Evolutionary conservation across 2,797 vertebrate genomes (phyloP).

Genomic region (Pogonophryne albipinna): DNA sequence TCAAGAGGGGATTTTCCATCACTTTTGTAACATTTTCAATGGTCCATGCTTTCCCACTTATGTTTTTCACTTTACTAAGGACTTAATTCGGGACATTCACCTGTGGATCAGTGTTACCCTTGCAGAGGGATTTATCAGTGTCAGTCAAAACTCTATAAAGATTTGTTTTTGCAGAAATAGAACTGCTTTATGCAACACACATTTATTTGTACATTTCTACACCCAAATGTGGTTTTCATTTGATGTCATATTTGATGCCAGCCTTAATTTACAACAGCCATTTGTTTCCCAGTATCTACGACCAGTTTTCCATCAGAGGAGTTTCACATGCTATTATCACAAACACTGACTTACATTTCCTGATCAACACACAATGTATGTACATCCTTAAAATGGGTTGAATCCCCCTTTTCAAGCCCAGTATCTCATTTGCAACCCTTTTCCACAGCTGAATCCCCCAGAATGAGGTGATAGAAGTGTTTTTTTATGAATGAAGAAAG

Average conservation of each 20-base stretch:
- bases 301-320: background rate
- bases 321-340: background rate
- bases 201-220: background rate
- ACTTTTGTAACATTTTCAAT: too few species aligned
- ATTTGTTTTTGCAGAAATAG: background rate
- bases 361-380: background rate
- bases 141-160: background rate
- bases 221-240: background rate
- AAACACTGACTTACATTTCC: background rate
- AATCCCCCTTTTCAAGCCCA: background rate
- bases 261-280: background rate
- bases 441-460: background rate
- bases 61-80: constrained; percentile 6
- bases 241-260: too few species aligned
- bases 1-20: constrained; percentile 11
- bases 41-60: too few species aligned
- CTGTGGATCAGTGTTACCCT: background rate
- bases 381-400: background rate
- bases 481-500: constrained; percentile 39
- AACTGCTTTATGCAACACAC: background rate
- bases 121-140: too few species aligned
- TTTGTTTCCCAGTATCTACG: background rate
- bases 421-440: background rate
- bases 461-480: constrained; percentile 10
- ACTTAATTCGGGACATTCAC: constrained; percentile 6